Base-by-base conservation (phyloP, 2,888 invertebrate genomes). In the Merodon equestris region DNA sequence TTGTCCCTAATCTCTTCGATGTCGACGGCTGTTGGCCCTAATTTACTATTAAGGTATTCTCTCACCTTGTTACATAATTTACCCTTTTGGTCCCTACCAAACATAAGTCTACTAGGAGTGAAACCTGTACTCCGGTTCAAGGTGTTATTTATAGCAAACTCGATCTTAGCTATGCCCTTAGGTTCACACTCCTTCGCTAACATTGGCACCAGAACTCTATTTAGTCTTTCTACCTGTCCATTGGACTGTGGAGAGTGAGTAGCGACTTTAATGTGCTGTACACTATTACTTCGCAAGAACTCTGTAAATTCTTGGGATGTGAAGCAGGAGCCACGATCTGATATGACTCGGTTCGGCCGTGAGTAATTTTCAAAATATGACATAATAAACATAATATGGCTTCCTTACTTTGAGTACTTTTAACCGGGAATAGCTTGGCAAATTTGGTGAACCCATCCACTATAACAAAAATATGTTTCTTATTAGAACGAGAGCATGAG, bases 11-110 rank as follows among this genome's bases (percentile, higher is more conserved):
- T 10, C 13, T 45, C 17, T 45, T 45, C 45, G n/a, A 45, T 45
- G 14, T 45, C 61, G 5, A 45, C 51, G 7, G 14, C 45, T 60
- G 13, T 14, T 44, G 44, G 3, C 13, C 34, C 18, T 56, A 19
- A 12, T 14, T n/a, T 44, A 40, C 12, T 42, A 36, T 10, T 38
- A 9, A 83, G 40, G 48, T 53, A 72, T 10, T 74, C 66, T 40
- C 58, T 63, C 7, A 83, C 14, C 12, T 68, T 58, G 53, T 85
- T 84, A 40, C 66, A 54, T 12, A 81, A 42, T 5, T 19, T 17
- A 15, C 54, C 51, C n/a, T 44, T 68, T 44, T 68, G 51, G 17
- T 68, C 44, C 34, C 53, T 61, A 14, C 44, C 71, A 34, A 63
- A 71, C 18, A 71, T 13, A 12, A 61, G 17, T 5, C 10, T 34